Conservation (phyloP, 2,113 vertebrate genomes). For the Antechinus flavipes region DNA sequence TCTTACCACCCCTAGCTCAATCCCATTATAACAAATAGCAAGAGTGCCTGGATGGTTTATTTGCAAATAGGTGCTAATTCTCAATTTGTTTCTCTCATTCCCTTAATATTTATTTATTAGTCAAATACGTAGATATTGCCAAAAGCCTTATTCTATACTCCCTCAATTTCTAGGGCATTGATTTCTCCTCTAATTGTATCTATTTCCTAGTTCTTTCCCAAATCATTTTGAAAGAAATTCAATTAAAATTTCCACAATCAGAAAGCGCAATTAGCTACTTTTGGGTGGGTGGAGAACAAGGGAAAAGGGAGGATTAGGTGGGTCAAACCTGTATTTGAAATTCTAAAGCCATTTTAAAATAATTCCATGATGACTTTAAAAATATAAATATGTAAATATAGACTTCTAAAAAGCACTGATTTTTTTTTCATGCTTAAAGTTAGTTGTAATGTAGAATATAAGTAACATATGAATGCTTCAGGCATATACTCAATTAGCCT, state of each 20-base stretch:
- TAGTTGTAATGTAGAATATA: slow-evolving; percentile 23
- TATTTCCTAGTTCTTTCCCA: background rate
- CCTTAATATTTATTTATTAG: background rate
- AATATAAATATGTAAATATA: slow-evolving; percentile 26
- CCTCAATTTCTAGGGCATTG: background rate
- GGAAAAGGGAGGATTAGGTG: background rate
- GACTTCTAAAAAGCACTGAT: background rate
- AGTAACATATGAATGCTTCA: slow-evolving; percentile 50
- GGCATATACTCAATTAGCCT: slow-evolving; percentile 9
- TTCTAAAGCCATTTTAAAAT: background rate
- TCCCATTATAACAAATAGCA: slow-evolving; percentile 9
- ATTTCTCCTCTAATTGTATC: background rate
- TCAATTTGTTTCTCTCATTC: background rate
- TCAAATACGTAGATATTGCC: background rate
- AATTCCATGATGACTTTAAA: background rate
- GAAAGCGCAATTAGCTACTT: slow-evolving; percentile 16
- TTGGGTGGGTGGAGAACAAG: background rate
- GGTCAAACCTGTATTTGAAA: slow-evolving; percentile 4
- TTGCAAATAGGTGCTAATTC: background rate
- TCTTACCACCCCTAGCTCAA: background rate
- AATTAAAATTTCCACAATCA: slow-evolving; percentile 24
- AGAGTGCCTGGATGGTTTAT: background rate
- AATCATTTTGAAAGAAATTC: background rate
- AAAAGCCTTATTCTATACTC: background rate
- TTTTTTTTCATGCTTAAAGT: slow-evolving; percentile 16